Evolutionary conservation across 2,888 invertebrate genomes (phyloP).

Genomic region (Dynastes grantii): DNA sequence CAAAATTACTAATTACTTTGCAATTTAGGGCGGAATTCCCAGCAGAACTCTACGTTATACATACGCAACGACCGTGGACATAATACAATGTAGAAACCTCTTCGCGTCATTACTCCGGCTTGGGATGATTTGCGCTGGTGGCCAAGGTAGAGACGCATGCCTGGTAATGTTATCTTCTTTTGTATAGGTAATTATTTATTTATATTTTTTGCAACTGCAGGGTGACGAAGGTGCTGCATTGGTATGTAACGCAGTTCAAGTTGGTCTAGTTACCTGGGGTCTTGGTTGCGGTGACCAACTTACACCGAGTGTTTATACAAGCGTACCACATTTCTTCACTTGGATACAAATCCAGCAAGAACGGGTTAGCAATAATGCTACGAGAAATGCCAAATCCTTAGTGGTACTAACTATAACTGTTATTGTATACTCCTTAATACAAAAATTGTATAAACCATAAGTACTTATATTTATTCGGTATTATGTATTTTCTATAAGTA

Average conservation of each 20-base stretch:
- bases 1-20: neutral
- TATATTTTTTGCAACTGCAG: constrained; percentile 45
- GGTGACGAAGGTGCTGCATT: constrained; percentile 59
- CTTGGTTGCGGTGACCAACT: constrained; percentile 53
- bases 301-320: constrained; percentile 57
- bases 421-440: neutral
- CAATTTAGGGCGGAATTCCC: constrained; percentile 25
- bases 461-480: too few species aligned
- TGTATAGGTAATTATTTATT: neutral
- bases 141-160: constrained; percentile 19
- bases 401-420: neutral
- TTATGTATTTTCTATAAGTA: too few species aligned
- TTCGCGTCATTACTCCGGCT: neutral
- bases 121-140: constrained; percentile 31
- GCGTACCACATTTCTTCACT: constrained; percentile 53
- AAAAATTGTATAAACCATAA: neutral
- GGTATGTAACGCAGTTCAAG: constrained; percentile 53
- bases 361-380: neutral
- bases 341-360: constrained; percentile 54
- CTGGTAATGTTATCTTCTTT: neutral
- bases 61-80: neutral
- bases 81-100: neutral
- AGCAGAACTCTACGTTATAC: constrained; percentile 8
- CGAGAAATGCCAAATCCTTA: neutral
- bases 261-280: constrained; percentile 58